Evolutionary conservation across 2,888 invertebrate genomes (phyloP), one percentile per base, ranked within the genome.

Genomic region (Drosophila algonquin): DNA sequence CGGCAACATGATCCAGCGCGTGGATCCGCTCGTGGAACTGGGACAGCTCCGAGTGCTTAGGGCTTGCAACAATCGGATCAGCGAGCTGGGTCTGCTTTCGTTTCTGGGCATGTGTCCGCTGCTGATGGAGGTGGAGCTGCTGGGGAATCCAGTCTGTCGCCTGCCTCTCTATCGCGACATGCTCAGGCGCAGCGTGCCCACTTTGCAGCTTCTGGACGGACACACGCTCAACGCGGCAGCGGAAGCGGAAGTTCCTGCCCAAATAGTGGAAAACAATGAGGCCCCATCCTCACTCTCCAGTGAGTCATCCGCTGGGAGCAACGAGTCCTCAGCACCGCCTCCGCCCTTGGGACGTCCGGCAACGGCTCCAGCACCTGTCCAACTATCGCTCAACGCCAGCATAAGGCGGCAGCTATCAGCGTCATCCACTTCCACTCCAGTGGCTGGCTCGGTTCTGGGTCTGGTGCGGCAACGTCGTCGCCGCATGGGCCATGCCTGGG

Each of bases 11-110:
- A 93, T 96, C 10, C 93, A 93, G 59, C 94, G 95, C 67, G 91
- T 95, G 51, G 94, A 94, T 48, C 94, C 95, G 0, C 92, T 95
- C 65, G 93, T 94, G 0, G 94, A 94, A 21, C 90, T 96, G 27
- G 73, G 90, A 0, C 76, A 92, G 44, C 86, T 94, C 7, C 91
- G 91, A 72, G 89, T 92, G 14, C 79, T 94, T 1, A 93, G 93
- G 88, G 85, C 89, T 1, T 90, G 88, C n/a, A 80, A 91, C 51
- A 92, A 92, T 78, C 90, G 90, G 45, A 91, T 92, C 30, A 89
- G 89, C 55, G 90, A 91, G 35, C 76, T 92, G 70, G 90, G 89
- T 12, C 70, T 89, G 16, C 82, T 92, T 45, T 90, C 91, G 44
- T 92, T 92, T 68, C 65, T 92, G 12, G 91, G 90, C 1, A 78